These are phyloP conservation scores for Pachymerium ferrugineum DNA, from an alignment of 2,888 invertebrate species.

Conservation along the genomic window DNA sequence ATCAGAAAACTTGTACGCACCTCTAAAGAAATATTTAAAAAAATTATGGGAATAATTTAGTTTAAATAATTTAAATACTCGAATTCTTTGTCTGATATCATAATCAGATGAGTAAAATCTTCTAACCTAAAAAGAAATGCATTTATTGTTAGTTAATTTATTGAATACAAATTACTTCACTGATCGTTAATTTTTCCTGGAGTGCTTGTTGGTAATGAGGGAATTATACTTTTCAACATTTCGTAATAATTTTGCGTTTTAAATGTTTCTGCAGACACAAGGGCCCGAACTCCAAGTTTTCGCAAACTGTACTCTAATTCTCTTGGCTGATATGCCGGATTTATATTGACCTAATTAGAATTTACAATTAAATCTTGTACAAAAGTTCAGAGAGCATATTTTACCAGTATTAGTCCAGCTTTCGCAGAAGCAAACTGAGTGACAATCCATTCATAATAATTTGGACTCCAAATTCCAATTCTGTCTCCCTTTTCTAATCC, in stretches of 20 bases:
- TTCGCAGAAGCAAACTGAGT: constrained; percentile 64
- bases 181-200: background rate
- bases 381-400: too few relatives aligned
- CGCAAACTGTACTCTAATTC: constrained; percentile 68
- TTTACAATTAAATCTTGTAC: too few relatives aligned
- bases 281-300: constrained; percentile 62
- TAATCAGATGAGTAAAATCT: constrained; percentile 50
- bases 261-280: constrained; percentile 60
- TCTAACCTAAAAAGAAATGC: background rate
- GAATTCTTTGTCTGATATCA: constrained; percentile 53
- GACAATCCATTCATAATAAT: constrained; percentile 69
- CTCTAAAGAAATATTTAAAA: background rate
- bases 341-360: constrained; percentile 71
- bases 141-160: too few relatives aligned
- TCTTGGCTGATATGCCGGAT: constrained; percentile 63
- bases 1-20: background rate
- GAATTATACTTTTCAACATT: constrained; percentile 13
- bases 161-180: background rate
- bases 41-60: background rate
- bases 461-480: constrained; percentile 74
- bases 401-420: constrained; percentile 66
- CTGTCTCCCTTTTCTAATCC: constrained; percentile 67
- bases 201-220: background rate
- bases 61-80: constrained; percentile 51
- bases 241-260: constrained; percentile 58